Base-by-base conservation (phyloP, 2,888 invertebrate genomes). In the Lutraria lutraria region DNA sequence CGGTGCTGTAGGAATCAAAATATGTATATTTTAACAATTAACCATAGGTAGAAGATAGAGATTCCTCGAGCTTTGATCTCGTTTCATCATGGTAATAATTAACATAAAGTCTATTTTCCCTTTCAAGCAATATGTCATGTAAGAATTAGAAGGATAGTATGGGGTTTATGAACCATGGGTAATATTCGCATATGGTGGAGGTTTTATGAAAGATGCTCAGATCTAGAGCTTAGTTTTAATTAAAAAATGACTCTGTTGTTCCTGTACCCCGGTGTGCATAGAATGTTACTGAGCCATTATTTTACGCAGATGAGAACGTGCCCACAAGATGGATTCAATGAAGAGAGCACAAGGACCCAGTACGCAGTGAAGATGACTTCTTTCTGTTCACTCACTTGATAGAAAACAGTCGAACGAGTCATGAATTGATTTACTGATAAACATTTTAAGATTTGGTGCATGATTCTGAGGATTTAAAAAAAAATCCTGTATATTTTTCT, bases 221-320 rank as follows among this genome's bases (percentile, higher is more conserved):
- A 90, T 92, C 89, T 92, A 85, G 91, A 89, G 92, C 91, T 92
- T 91, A 91, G 86, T 90, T 92, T 91, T 91, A 92, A 91, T 92
- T 92, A 91, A 92, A 92, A 90, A 83, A 89, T 88, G 76, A 91
- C 91, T 92, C 90, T 91, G 90, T 92, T 92, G 86, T 88, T 87
- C 86, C 86, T 68, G 81, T 82, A 88, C 88, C 92, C 92, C 76
- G 86, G 85, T 16, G 92, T 80, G 92, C 76, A 31, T 34, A 88
- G 92, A 92, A 92, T 92, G 92, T 83, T 88, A 85, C 79, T 56
- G 87, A 87, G 85, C 90, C 79, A 89, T 92, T 90, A 88, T 56
- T 87, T 83, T 88, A 79, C 82, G 90, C 90, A 92, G 90, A 83
- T 54, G 68, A 83, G 63, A 88, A 81, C 86, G 25, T 81, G 86